Evolutionary conservation across 2,888 invertebrate genomes (phyloP), one percentile per base, ranked within the genome.

Genomic region (Acanthosepion lycidas): DNA sequence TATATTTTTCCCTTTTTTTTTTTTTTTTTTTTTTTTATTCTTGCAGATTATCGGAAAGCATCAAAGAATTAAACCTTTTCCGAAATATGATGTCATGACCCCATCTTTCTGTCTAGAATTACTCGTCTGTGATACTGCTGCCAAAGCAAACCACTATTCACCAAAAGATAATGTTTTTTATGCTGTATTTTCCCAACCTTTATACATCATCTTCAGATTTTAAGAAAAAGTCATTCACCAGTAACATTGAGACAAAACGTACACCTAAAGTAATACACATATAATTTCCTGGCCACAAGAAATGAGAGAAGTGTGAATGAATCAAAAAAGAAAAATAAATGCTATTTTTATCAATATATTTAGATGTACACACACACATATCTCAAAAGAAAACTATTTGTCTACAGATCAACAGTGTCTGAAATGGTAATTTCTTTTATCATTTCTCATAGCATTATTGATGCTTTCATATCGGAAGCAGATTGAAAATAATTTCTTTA

Each of bases 31-130:
- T 91, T 95, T 93, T 59, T 95, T 94, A 93, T 94, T 95, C n/a
- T 96, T 96, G 53, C 96, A 97, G 97, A 94, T 96, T 97, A 92
- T 97, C 97, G 23, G 97, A 96, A 95, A 97, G 97, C 95, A 97
- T 97, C 94, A 96, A 96, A 95, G 96, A 97, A 49, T 95, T 97
- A 94, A 97, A 97, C 95, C 96, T 95, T 91, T 97, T 97, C 95
- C 95, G 97, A 94, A 92, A 95, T 64, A 64, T 95, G 95, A 93
- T 96, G 42, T 94, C 95, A 94, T 96, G 95, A 96, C 55, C 59
- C 53, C 26, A 93, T n/a, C 15, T 53, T 53, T 93, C n/a, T 26
- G 15, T 78, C 15, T 78, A 93, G n/a, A 93, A 53, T 49, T 51
- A 42, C n/a, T 93, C 15, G n/a, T 53, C 93, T 93, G 93, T 93